Conservation (phyloP, 2,113 vertebrate species). For the Centropus unirufus region DNA sequence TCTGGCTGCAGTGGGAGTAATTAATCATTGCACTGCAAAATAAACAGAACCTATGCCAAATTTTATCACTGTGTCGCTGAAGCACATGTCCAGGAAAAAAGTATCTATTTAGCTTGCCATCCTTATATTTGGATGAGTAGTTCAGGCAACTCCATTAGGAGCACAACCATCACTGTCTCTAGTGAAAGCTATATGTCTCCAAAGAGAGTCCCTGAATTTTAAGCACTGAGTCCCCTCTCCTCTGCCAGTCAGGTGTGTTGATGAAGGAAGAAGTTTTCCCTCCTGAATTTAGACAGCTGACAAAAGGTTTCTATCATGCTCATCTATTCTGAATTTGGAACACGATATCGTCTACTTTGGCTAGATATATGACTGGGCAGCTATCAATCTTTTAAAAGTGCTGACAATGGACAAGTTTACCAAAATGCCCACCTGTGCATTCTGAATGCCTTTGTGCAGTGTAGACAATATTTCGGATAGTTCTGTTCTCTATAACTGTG, state of each 20-base stretch:
- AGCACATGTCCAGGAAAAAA: not conserved
- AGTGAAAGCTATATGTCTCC: not conserved
- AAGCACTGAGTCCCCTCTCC: not conserved
- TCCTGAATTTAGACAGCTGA: not conserved
- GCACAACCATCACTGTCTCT: not conserved
- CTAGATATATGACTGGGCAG: not conserved
- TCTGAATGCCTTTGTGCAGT: not conserved
- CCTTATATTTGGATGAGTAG: not conserved
- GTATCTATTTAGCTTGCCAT: not conserved
- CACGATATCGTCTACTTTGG: not conserved
- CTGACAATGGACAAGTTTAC: not conserved
- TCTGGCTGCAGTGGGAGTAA: not conserved
- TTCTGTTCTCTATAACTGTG: not conserved
- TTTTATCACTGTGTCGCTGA: not conserved
- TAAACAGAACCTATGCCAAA: not conserved
- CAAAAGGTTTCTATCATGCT: not conserved
- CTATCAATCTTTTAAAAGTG: not conserved
- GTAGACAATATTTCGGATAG: not conserved
- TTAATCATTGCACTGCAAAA: not conserved
- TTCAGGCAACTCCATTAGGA: not conserved
- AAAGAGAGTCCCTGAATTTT: not conserved
- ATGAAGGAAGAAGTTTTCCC: not conserved
- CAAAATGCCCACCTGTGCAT: not conserved
- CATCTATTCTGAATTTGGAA: not conserved
- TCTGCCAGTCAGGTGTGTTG: not conserved